Percentiles rank a stretch among this genome's conserved stretches.
Conservation (phyloP, 1,140 invertebrate species). For the Colletes latitarsis region DNA sequence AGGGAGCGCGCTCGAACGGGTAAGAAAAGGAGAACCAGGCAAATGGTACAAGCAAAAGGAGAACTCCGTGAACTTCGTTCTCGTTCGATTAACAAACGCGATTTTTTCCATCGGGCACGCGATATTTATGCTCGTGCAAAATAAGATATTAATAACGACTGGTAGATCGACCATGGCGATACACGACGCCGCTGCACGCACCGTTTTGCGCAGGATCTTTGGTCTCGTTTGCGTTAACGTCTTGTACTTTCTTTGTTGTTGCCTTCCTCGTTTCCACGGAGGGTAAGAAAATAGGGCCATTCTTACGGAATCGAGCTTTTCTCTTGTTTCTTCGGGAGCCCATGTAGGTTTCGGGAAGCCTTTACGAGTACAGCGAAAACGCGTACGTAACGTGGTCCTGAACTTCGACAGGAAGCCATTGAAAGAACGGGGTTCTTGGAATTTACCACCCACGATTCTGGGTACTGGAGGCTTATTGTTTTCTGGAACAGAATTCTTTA, state of each 20-base stretch:
- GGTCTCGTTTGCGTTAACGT: background rate
- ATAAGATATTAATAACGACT: constrained; percentile 57
- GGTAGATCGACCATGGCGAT: constrained; percentile 50
- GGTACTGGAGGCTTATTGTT: too few species aligned
- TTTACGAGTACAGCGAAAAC: too few species aligned
- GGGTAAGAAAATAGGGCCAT: background rate
- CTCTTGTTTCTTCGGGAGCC: background rate
- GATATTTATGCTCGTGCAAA: constrained; percentile 54
- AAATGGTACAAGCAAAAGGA: constrained; percentile 43
- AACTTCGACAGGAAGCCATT: too few species aligned
- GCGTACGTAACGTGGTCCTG: too few species aligned
- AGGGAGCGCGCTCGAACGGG: constrained; percentile 6
- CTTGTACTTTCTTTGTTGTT: background rate
- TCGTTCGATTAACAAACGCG: constrained; percentile 56
- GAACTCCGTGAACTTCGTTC: constrained; percentile 35
- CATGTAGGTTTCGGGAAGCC: background rate
- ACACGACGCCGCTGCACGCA: constrained; percentile 41
- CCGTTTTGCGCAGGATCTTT: constrained; percentile 8
- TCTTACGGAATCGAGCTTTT: background rate
- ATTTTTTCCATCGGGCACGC: constrained; percentile 39
- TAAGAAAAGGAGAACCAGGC: constrained; percentile 23
- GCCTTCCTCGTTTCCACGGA: too few species aligned
- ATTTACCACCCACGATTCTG: too few species aligned
- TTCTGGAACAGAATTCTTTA: too few species aligned
- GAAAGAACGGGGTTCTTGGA: too few species aligned